These are phyloP conservation scores for Smittia sp. DNA, from an alignment of 2,888 invertebrate genomes.

Conservation along the genomic window DNA sequence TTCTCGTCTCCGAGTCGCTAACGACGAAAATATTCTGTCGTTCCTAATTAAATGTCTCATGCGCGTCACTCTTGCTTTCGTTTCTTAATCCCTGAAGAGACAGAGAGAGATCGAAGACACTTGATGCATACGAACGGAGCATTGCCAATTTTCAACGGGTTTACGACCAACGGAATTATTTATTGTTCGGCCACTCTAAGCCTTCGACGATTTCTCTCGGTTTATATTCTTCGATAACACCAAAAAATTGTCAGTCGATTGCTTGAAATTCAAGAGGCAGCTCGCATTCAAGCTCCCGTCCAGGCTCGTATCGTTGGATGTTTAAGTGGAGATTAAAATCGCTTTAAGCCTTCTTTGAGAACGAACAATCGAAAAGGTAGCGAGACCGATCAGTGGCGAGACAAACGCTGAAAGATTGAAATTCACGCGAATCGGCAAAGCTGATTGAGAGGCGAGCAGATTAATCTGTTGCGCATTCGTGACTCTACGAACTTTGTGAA, in stretches of 20 bases:
- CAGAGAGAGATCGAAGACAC: not conserved
- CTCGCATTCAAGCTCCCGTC: no score
- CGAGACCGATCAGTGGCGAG: no score
- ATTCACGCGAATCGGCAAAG: no score
- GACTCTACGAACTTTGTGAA: not conserved
- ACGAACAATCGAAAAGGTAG: no score
- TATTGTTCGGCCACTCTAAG: not conserved
- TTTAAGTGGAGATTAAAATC: no score
- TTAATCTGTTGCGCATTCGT: not conserved
- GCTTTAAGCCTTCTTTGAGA: no score
- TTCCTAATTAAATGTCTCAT: not conserved
- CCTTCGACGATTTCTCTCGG: no score
- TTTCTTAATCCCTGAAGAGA: not conserved
- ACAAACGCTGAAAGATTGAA: no score
- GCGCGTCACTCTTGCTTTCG: not conserved
- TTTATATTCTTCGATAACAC: no score
- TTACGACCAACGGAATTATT: not conserved
- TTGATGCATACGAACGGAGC: not conserved
- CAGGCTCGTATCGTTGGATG: no score
- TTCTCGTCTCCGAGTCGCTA: not conserved
- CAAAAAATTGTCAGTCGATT: conserved; percentile 15
- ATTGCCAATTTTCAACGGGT: not conserved
- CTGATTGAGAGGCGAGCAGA: no score
- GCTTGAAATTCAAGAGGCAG: not conserved
- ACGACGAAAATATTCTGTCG: not conserved